Evolutionary conservation across 2,113 vertebrate species (phyloP), one percentile per base, ranked within the genome.

Genomic region (Guaruba guarouba): DNA sequence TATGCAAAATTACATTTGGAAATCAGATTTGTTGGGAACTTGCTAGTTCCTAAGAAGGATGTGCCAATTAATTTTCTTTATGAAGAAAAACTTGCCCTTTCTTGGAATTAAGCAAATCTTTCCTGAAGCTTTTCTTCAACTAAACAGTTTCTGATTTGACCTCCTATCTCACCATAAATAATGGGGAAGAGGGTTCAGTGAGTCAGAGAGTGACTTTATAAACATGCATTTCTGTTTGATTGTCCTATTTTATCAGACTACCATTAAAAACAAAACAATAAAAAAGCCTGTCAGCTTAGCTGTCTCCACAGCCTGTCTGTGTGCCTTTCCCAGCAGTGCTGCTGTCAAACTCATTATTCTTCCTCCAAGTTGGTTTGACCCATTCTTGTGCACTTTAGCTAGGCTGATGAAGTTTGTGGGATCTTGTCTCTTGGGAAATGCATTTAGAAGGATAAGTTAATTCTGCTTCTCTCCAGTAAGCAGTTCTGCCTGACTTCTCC

Each of bases 281-380:
- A 93, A 94, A 64, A 89, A 93, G 74, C 84, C 57, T 97, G 93
- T 95, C 95, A 97, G 96, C 77, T 84, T 79, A 69, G 84, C 91
- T 91, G 89, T 89, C 94, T 96, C 95, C 91, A 57, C 2, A 52
- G 70, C 81, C 84, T 95, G 89, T 82, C 95, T 92, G 5, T 27
- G 6, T 80, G 90, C 74, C 88, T 95, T 91, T 92, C 81, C 48
- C 55, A 76, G 89, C 78, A 89, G 63, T 2, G 33, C 82, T 67
- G 13, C 78, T 91, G 92, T 86, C 85, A 94, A 66, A 70, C 87
- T 92, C 84, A 54, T 97, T 93, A 83, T 90, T 96, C 88, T 96
- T 94, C 59, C n/a, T 41, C 63, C 0, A 11, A 67, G 82, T 5
- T 93, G n/a, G 44, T 77, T 74, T 95, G 93, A 94, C 92, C 87